These are phyloP conservation scores for Mus musculus DNA, from an alignment of 2,113 vertebrate genomes.

Conservation along the genomic window GRCm39 chr14:27943501-27944000, in stretches of 20 bases:
- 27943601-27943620: conserved; percentile 2
- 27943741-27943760: neutral
- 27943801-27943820: neutral
- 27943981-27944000: neutral
- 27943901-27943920: neutral
- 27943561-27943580: neutral
- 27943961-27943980: neutral
- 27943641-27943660: neutral
- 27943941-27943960: neutral
- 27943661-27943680: conserved; percentile 21
- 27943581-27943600: conserved; percentile 1
- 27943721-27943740: neutral
- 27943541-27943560: neutral
- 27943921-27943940: neutral
- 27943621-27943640: neutral
- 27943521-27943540: neutral
- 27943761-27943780: conserved; percentile 12
- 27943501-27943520: neutral
- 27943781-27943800: neutral
- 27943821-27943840: neutral
- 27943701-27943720: neutral
- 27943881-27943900: conserved; percentile 1
- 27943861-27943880: neutral
- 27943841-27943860: neutral
- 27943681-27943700: neutral